phyloP scores from a whole-genome alignment of 2,797 vertebrate species.

The Hemitrygon akajei region DNA sequence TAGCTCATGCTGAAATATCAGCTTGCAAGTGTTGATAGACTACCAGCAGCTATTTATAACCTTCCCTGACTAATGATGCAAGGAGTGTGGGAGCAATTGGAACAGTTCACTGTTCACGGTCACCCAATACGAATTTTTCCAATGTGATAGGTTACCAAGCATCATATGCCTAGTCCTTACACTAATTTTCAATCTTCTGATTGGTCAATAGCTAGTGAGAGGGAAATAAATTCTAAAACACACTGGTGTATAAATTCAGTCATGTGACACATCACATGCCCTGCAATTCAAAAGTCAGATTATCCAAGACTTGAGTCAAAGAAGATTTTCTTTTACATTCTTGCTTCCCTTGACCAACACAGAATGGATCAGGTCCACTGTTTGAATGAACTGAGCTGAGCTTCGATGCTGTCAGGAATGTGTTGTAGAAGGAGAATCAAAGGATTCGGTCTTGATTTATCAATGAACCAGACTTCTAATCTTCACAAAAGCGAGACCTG shows the following conservation, averaged over 20 bases:
- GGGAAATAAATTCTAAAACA: constrained; percentile 43
- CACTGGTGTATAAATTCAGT: not conserved
- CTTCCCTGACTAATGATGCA: constrained; percentile 43
- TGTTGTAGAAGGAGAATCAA: too few relatives aligned
- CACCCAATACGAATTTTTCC: constrained; percentile 45
- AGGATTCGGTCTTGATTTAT: too few relatives aligned
- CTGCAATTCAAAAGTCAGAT: too few relatives aligned
- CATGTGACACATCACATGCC: too few relatives aligned
- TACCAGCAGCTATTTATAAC: constrained; percentile 46
- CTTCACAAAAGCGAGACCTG: too few relatives aligned
- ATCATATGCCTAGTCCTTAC: constrained; percentile 44
- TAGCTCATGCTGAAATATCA: not conserved
- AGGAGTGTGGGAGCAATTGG: constrained; percentile 36
- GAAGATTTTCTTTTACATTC: too few relatives aligned
- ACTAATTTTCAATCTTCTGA: constrained; percentile 44
- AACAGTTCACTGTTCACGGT: constrained; percentile 48
- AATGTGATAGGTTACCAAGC: constrained; percentile 46
- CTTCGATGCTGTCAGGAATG: too few relatives aligned
- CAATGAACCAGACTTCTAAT: too few relatives aligned
- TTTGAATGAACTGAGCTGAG: too few relatives aligned
- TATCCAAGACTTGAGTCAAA: too few relatives aligned
- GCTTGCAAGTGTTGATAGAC: not conserved
- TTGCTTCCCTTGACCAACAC: too few relatives aligned
- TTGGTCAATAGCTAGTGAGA: constrained; percentile 38
- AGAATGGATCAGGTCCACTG: too few relatives aligned